Base-by-base conservation (phyloP, 2,113 vertebrate species). In the Cathartes aura region DNA sequence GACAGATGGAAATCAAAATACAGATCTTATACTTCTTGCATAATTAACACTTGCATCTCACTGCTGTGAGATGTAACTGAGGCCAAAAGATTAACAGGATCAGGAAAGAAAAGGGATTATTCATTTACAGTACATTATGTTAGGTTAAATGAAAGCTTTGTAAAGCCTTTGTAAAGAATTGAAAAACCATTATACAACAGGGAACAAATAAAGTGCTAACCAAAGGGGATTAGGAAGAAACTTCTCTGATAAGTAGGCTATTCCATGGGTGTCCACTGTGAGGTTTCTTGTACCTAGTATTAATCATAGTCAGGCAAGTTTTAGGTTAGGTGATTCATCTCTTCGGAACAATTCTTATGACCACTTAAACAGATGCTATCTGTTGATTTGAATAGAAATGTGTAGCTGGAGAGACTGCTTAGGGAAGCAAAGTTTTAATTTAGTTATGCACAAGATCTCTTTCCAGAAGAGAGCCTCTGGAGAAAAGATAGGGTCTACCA, bases 41-140 rank as follows among this genome's bases (percentile, higher is more conserved):
- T 97, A 95, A 94, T 97, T 96, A 95, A 95, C 96, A 95, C 95
- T 95, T 97, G 90, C 92, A 95, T 95, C 82, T 96, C 86, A 92
- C 82, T 93, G 90, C 94, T 78, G 85, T 59, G 90, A 93, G 94
- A 95, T 95, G 94, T 93, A 95, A 94, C 92, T 8, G 55, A 88
- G 95, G 97, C 95, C 94, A 97, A 94, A 93, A 96, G 96, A 96
- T 97, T 97, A 97, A 97, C 94, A 97, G 92, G 96, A 95, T 96
- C 92, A 95, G 82, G 93, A 92, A 97, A 97, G 85, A 96, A 97
- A 97, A 81, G 75, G 93, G 92, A 96, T 97, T 97, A 97, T 97
- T 95, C 96, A 97, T 96, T 97, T 97, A 97, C 96, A 97, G 96
- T 97, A 95, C 95, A 96, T 96, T 96, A 87, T 97, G 88, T 94